Conservation (phyloP, 2,797 vertebrate species). For the Myripristis jacobus region DNA sequence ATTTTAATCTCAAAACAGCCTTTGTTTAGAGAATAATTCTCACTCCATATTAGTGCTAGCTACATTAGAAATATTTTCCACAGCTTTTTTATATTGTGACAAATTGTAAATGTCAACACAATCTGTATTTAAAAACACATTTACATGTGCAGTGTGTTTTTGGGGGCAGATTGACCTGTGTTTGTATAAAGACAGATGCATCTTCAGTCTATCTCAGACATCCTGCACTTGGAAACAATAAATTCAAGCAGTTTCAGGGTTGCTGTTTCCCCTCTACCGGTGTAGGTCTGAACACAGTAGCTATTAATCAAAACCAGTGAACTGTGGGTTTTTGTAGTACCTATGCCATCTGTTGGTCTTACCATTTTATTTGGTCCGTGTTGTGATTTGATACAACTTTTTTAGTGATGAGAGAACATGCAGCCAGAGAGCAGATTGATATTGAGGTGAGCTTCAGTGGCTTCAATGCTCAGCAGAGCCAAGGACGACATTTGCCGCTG, state of each 20-base stretch:
- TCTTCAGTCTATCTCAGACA: background rate
- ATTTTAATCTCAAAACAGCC: background rate
- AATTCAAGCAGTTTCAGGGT: no score
- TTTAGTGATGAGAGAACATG: slow-evolving; percentile 48
- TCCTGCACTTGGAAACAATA: slow-evolving; percentile 7
- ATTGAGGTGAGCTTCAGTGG: slow-evolving; percentile 63
- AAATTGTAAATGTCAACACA: no score
- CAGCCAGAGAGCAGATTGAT: slow-evolving; percentile 65
- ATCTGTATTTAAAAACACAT: no score
- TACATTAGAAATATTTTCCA: slow-evolving; percentile 9
- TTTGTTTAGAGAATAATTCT: background rate
- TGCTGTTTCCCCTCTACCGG: slow-evolving; percentile 7
- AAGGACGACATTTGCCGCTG: slow-evolving; percentile 55
- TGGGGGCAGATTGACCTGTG: background rate
- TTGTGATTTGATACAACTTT: slow-evolving; percentile 58
- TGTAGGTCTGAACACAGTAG: slow-evolving; percentile 12
- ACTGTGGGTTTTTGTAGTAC: slow-evolving; percentile 28
- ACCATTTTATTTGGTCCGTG: slow-evolving; percentile 25
- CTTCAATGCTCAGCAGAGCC: slow-evolving; percentile 48
- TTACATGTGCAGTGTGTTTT: no score
- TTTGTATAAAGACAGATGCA: background rate
- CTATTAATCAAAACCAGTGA: slow-evolving; percentile 34
- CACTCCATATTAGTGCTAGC: no score
- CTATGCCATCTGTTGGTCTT: slow-evolving; percentile 31
- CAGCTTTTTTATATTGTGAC: background rate